Conservation (phyloP, 2,888 invertebrate species). For the Apamea epomidion region DNA sequence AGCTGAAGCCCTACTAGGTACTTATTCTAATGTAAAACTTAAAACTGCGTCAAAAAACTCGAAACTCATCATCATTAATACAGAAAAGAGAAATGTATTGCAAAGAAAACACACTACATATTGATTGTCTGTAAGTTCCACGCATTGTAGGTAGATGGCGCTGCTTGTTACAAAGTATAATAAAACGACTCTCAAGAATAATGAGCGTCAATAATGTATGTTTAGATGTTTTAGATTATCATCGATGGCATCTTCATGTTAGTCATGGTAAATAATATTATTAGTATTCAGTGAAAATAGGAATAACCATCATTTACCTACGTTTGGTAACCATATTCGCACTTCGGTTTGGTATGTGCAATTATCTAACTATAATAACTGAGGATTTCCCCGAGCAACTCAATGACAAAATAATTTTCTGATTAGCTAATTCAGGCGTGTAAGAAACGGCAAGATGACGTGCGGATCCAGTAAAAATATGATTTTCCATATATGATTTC, state of each 20-base stretch:
- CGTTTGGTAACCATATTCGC: background rate
- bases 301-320: background rate
- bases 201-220: background rate
- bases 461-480: background rate
- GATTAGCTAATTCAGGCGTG: constrained; percentile 1
- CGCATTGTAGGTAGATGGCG: constrained; percentile 47
- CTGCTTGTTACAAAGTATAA: constrained; percentile 10
- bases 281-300: background rate
- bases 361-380: background rate
- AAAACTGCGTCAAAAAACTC: background rate
- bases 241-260: background rate
- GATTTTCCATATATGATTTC: background rate
- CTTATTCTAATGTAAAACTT: background rate
- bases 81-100: background rate
- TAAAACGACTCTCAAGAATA: background rate
- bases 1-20: background rate
- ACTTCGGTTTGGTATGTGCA: constrained; percentile 1
- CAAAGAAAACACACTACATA: background rate
- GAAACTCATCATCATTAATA: background rate
- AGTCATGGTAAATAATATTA: background rate
- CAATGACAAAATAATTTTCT: constrained; percentile 14
- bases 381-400: constrained; percentile 17
- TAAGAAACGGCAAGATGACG: background rate
- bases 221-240: background rate
- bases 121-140: constrained; percentile 13